These are phyloP conservation scores for Gonioctena quinquepunctata DNA, from an alignment of 1,140 invertebrate genomes.

Conservation along the genomic window DNA sequence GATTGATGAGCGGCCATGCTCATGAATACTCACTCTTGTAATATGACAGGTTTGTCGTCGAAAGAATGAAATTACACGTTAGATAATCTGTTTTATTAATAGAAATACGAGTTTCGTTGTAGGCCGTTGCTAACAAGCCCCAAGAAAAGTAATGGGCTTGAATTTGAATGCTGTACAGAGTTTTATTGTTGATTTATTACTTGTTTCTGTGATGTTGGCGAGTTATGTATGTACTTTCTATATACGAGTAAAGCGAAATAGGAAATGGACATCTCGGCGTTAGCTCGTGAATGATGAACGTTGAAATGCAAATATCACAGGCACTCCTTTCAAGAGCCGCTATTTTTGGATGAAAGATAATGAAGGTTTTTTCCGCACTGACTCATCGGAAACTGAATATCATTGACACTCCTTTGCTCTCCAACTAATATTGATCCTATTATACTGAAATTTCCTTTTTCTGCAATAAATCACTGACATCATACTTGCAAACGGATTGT, in stretches of 20 bases:
- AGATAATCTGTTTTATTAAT: slow-evolving; percentile 8
- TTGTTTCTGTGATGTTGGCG: not conserved
- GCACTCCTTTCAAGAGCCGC: not conserved
- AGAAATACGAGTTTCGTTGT: not conserved
- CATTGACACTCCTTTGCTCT: too few species aligned
- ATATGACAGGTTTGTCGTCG: slow-evolving; percentile 3
- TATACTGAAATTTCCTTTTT: too few species aligned
- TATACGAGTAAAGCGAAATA: not conserved
- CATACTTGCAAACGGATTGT: too few species aligned
- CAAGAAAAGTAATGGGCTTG: not conserved
- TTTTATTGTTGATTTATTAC: not conserved
- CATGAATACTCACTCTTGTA: not conserved
- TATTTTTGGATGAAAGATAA: not conserved
- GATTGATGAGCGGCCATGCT: not conserved
- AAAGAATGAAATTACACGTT: not conserved
- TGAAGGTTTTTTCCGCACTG: not conserved
- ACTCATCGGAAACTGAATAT: not conserved
- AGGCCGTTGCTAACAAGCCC: not conserved
- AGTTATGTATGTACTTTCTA: not conserved
- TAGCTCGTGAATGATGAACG: not conserved
- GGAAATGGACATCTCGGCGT: too few species aligned
- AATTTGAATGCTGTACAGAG: not conserved
- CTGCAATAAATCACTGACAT: too few species aligned
- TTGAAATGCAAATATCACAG: too few species aligned
- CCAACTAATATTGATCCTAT: too few species aligned